Base-by-base conservation (phyloP, 2,888 invertebrate species). In the Drosophila gaucha region DNA sequence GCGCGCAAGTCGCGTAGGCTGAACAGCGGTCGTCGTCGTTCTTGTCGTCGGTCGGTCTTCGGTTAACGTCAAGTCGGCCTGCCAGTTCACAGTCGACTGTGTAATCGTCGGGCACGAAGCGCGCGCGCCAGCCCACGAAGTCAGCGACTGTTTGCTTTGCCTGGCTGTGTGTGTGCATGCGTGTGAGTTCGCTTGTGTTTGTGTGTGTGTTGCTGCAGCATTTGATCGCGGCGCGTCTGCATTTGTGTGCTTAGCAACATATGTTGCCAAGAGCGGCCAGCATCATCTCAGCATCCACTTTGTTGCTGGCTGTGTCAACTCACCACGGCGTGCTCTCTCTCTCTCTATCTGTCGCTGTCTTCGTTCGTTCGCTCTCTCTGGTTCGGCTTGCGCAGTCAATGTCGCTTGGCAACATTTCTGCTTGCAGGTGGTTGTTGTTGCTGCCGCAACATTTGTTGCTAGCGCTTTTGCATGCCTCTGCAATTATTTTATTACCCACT, bases 21-120 rank as follows among this genome's bases (percentile, higher is more conserved):
- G 47, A 6, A 26, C 35, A 36, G 16, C 33, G 18, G n/a, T 30
- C 9, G 35, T 49, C 14, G 49, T 22, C 24, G 24, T 51, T 31
- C 38, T 59, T 54, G 59, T 67, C 49, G 51, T 56, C 66, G 51
- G 4, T 60, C 46, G 54, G 50, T 68, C 67, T 66, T 82, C 76
- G 84, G 84, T 65, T 71, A 68, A 85, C 90, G 89, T 90, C 90
- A 89, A 89, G 84, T 88, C 91, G 89, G 80, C 85, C 87, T 89
- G 90, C 88, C 87, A 89, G 90, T 90, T 90, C 89, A 89, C 86
- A 90, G 88, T 86, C 90, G 90, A 90, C 91, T 90, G 84, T 87
- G 80, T 70, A 67, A 57, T 68, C 67, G 73, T 67, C 56, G 49
- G 35, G 38, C 64, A 65, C 65, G 59, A 62, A 67, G 72, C 71